Evolutionary conservation across 2,113 vertebrate genomes (phyloP), one percentile per base, ranked within the genome.

Genomic region (Corythoichthys intestinalis): DNA sequence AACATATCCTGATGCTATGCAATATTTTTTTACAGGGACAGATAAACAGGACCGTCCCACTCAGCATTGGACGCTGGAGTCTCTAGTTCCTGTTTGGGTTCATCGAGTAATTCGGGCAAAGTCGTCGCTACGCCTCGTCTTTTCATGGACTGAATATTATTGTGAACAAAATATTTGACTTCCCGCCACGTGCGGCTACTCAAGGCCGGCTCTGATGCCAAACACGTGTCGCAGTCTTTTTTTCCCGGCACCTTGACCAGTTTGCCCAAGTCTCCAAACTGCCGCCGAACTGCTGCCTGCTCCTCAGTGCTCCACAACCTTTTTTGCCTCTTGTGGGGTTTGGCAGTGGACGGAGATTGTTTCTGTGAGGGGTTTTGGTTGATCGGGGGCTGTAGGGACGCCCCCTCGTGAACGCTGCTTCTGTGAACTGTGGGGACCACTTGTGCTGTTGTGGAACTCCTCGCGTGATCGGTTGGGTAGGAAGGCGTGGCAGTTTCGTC

Each of bases 111-210:
- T 72, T 80, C 80, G n/a, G 76, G 49, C 38, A 65, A 61, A 0
- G 81, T 72, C 1, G 52, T 71, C 2, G 49, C 67, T 9, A 69
- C 71, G 1, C 81, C 81, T 68, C 73, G 83, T 80, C 83, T 83
- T 65, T 83, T 88, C 49, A 87, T 62, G 0, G 89, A 85, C 80
- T 89, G 86, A 65, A 90, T 85, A 2, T 85, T 86, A 71, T 90
- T 89, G 78, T 90, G 89, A 44, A 88, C 87, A 78, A 76, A 90
- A 70, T 90, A 89, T 76, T 90, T 90, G 11, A 89, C 78, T 74
- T 90, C 89, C 64, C 84, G 77, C 89, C 89, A 90, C 0, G 85
- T 86, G 66, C 89, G 84, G 73, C 58, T 85, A 66, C 57, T 84
- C 28, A 90, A 49, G 6, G 71, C 87, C 48, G 86, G 87, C 67